Percentiles rank a stretch among this genome's conserved stretches.
phyloP scores from a whole-genome alignment of 2,113 vertebrate species.

The Erythrocercus mccallii region DNA sequence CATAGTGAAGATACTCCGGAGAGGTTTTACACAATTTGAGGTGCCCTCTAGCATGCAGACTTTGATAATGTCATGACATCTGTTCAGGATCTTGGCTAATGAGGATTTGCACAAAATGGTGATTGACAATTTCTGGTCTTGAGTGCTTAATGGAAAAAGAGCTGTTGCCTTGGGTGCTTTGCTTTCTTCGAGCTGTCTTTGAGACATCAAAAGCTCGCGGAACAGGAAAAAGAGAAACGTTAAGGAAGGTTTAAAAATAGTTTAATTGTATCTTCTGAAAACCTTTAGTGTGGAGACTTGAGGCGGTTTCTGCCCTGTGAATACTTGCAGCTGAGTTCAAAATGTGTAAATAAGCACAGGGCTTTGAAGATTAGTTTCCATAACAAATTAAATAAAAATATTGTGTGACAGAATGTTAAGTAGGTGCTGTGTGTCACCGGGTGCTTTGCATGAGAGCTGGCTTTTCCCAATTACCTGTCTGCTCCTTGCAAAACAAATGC shows the following conservation, averaged over 20 bases:
- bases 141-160: background rate
- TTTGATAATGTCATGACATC: background rate
- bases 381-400: background rate
- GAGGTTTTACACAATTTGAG: background rate
- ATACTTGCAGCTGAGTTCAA: constrained; percentile 1
- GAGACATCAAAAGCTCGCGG: background rate
- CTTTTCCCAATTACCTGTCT: background rate
- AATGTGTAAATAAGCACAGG: background rate
- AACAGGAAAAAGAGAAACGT: constrained; percentile 19
- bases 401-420: background rate
- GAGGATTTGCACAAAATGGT: background rate
- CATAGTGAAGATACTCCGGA: accelerated
- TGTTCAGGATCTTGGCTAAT: background rate
- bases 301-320: background rate
- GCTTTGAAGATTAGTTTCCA: constrained; percentile 38
- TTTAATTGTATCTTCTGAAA: background rate
- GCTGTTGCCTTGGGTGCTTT: constrained; percentile 2
- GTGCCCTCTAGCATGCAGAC: background rate
- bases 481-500: background rate
- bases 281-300: background rate
- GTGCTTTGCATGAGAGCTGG: background rate
- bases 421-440: background rate
- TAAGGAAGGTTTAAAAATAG: constrained; percentile 25
- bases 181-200: background rate
- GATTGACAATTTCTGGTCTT: background rate